Evolutionary conservation across 2,797 vertebrate genomes (phyloP).

Genomic region (Hydrocynus forskahlii): DNA sequence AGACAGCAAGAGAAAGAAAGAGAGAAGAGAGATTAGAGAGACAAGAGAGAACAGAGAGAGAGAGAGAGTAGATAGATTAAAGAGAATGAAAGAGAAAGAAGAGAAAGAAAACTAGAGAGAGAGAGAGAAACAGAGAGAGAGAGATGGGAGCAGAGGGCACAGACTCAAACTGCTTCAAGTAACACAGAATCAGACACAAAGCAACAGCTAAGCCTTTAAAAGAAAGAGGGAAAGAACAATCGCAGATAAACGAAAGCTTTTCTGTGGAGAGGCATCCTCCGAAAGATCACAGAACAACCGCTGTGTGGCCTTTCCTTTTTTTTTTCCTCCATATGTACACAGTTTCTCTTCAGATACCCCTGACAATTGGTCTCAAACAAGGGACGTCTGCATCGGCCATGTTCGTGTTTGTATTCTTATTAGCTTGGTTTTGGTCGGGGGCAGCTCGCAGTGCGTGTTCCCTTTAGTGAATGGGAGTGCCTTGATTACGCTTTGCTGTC

Average conservation of each 20-base stretch:
- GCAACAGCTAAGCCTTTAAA: constrained; percentile 53
- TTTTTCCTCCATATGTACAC: constrained; percentile 49
- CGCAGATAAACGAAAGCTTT: constrained; percentile 53
- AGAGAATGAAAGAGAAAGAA: neutral
- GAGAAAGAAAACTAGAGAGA: neutral
- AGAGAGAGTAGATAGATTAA: neutral
- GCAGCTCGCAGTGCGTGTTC: constrained; percentile 52
- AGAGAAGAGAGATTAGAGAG: neutral
- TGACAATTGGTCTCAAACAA: constrained; percentile 53
- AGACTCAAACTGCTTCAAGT: constrained; percentile 50
- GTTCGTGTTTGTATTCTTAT: constrained; percentile 59
- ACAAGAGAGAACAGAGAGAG: neutral
- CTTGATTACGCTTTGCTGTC: constrained; percentile 84
- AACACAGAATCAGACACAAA: constrained; percentile 57
- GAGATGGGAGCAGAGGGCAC: constrained; percentile 26
- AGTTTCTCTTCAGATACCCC: constrained; percentile 53
- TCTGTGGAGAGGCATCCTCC: constrained; percentile 47
- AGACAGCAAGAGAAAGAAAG: neutral
- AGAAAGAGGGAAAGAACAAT: constrained; percentile 52
- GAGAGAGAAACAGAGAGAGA: constrained; percentile 15
- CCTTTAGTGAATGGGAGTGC: constrained; percentile 51
- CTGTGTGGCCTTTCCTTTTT: constrained; percentile 44
- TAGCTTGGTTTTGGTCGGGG: constrained; percentile 59
- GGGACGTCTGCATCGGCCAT: constrained; percentile 51
- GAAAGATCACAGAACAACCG: constrained; percentile 54